Percentiles rank a stretch among this genome's conserved stretches.
phyloP scores from a whole-genome alignment of 23 tunicate species.

The Trididemnum clinides region DNA sequence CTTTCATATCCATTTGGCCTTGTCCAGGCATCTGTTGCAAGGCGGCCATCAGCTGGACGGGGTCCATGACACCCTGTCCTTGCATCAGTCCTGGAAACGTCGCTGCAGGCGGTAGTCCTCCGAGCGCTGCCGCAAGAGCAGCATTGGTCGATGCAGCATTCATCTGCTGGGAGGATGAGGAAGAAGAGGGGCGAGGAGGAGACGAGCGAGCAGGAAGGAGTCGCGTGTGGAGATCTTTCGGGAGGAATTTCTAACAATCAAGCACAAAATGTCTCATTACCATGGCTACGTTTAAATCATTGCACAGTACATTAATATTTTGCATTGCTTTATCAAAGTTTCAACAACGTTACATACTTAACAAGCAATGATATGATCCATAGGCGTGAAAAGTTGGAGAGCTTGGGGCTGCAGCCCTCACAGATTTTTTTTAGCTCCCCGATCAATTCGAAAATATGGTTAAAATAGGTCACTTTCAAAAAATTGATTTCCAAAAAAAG shows the following conservation, averaged over 20 bases:
- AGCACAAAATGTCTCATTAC: too few relatives aligned
- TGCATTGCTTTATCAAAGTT: too few relatives aligned
- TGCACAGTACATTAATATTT: too few relatives aligned
- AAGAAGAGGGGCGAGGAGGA: conserved; percentile 30
- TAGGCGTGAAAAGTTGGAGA: too few relatives aligned
- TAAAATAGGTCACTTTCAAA: too few relatives aligned
- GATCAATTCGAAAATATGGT: too few relatives aligned
- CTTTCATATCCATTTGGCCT: conserved; percentile 69
- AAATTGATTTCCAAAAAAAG: too few relatives aligned
- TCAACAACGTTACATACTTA: too few relatives aligned
- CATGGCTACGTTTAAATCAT: too few relatives aligned
- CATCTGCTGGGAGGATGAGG: conserved; percentile 16
- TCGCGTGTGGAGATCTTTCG: conserved; percentile 68
- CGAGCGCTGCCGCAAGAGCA: conserved; percentile 52
- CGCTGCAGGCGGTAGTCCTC: conserved; percentile 57
- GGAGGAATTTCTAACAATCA: conserved; percentile 64
- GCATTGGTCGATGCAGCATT: conserved; percentile 27
- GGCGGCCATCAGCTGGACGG: conserved; percentile 70
- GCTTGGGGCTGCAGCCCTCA: too few relatives aligned
- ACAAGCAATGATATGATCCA: too few relatives aligned
- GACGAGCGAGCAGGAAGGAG: conserved; percentile 42
- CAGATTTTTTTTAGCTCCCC: too few relatives aligned
- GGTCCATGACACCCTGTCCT: conserved; percentile 76
- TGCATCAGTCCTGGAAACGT: conserved; percentile 71
- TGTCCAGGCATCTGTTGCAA: conserved; percentile 64